Base-by-base conservation (phyloP, 2,797 vertebrate genomes). In the Lateolabrax maculatus region DNA sequence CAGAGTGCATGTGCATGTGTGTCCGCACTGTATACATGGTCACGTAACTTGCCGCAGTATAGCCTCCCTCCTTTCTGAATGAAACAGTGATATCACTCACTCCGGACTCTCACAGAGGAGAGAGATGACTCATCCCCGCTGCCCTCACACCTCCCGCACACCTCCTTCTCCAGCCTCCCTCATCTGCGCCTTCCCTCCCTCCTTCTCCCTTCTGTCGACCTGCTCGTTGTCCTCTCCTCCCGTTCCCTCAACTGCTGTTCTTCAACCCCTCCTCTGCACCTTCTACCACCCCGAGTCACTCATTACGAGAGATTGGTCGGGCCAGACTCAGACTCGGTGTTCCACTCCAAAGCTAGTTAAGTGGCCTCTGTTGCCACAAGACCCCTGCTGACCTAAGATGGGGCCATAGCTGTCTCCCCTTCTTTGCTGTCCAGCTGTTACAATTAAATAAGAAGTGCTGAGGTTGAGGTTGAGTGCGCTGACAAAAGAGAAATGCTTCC, bases 71-170 rank as follows among this genome's bases (percentile, higher is more conserved):
- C 53, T 84, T 85, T 84, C 64, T 90, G 77, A 91, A 90, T 91
- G 83, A 89, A n/a, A 78, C 71, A 15, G 70, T 51, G 78, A 77
- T 69, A 87, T 83, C 81, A 80, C 65, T 84, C 67, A 64, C 78
- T 82, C 55, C n/a, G 37, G 62, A 75, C 81, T 73, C 74, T 76
- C 68, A 57, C 52, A 29, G 77, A 82, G 71, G 60, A 76, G 48
- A 34, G 44, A 43, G 80, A 88, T 92, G 90, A 92, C 77, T 90
- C 92, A 92, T 89, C 77, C 53, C 12, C 75, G 78, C 86, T 83
- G 80, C 81, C 84, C 79, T 91, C 80, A 79, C 89, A 85, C 84
- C 87, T 89, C 83, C 84, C 11, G n/a, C 84, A 71, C 71, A 46
- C 75, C n/a, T 76, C 65, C 49, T 64, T 77, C 77, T 76, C 61